Percentiles rank a stretch among this genome's conserved stretches.
phyloP scores from a whole-genome alignment of 2,888 invertebrate species.

The Scaptomyza parva region DNA sequence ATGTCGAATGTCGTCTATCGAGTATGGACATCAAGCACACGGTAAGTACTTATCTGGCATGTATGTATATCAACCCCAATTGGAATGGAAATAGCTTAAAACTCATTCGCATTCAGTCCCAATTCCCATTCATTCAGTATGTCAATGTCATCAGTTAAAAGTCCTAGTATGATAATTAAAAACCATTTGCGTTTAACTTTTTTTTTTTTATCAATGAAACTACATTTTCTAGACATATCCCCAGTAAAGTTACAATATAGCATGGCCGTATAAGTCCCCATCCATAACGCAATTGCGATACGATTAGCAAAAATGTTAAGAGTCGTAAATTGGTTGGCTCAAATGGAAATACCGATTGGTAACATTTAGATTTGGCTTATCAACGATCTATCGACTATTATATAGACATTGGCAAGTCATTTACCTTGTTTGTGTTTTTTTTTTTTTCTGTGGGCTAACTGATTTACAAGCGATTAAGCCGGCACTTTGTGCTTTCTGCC shows the following conservation, averaged over 20 bases:
- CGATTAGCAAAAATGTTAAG: constrained; percentile 33
- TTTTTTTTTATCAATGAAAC: not conserved
- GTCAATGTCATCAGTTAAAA: constrained; percentile 7
- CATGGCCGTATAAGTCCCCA: not conserved
- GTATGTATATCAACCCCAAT: not conserved
- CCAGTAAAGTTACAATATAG: too few relatives aligned
- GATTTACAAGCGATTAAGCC: constrained; percentile 73
- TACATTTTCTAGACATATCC: too few relatives aligned
- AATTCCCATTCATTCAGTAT: constrained; percentile 27
- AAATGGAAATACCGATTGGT: constrained; percentile 7
- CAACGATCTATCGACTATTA: constrained; percentile 18
- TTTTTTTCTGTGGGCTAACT: too few relatives aligned
- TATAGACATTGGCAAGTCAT: not conserved
- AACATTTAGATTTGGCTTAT: constrained; percentile 18
- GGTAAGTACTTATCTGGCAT: not conserved
- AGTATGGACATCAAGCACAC: constrained; percentile 1
- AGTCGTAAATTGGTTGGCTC: constrained; percentile 44
- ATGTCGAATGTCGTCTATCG: constrained; percentile 13
- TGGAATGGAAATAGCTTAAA: not conserved
- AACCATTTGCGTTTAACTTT: not conserved
- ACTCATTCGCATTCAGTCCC: constrained; percentile 3
- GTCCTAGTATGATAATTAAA: not conserved
- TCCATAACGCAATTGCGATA: constrained; percentile 34
- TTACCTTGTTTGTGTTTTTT: constrained; percentile 16
- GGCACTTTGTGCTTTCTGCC: constrained; percentile 18